Conservation (phyloP, 2,113 vertebrate species). For the Neolamprologus modestus region DNA sequence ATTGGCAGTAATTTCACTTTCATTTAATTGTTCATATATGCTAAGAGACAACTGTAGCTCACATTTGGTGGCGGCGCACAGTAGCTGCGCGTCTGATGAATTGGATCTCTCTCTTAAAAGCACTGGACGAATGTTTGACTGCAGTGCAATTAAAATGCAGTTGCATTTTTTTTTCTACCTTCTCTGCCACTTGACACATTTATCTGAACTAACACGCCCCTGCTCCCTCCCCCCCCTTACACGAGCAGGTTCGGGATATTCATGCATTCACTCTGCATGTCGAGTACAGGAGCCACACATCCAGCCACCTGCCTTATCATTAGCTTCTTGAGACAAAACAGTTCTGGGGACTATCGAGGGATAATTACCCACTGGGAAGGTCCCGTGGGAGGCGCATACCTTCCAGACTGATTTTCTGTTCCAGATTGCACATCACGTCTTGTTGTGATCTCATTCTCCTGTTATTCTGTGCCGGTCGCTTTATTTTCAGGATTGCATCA, state of each 20-base stretch:
- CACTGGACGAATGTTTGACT: neutral
- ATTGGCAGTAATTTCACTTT: slow-evolving; percentile 11
- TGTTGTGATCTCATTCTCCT: neutral
- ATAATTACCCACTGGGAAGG: neutral
- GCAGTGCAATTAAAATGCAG: neutral
- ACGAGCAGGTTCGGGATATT: neutral
- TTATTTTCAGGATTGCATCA: neutral
- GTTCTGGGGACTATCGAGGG: neutral
- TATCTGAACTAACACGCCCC: neutral
- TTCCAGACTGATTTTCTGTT: neutral
- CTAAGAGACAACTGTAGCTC: slow-evolving; percentile 28
- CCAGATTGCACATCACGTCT: neutral
- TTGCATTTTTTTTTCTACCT: neutral
- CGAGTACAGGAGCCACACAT: neutral
- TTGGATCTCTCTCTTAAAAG: neutral
- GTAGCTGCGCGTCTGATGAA: neutral
- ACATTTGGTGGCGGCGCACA: slow-evolving; percentile 34
- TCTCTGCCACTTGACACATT: neutral
- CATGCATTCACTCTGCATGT: neutral
- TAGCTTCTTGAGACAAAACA: neutral
- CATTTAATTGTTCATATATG: slow-evolving; percentile 38
- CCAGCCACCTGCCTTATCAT: neutral
- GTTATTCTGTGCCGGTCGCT: neutral
- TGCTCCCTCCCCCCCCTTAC: neutral
- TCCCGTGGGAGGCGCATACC: neutral